phyloP scores from a whole-genome alignment of 2,888 invertebrate genomes.

The Ischnura elegans region DNA sequence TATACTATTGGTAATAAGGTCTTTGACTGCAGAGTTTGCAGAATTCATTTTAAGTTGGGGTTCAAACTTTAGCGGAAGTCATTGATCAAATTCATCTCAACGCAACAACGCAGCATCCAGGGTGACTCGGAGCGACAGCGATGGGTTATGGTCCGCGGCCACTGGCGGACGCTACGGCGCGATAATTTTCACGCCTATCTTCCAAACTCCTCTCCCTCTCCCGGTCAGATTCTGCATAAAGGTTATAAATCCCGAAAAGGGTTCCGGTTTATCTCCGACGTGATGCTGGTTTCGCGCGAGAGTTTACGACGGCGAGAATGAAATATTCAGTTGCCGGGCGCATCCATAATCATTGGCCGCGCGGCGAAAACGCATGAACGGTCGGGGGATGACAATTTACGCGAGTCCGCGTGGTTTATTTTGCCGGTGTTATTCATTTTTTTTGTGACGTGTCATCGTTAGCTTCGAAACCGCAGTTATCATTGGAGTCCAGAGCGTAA shows the following conservation, averaged over 20 bases:
- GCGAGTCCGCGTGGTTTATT: neutral
- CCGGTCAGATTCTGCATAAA: neutral
- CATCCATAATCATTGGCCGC: neutral
- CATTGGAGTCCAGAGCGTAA: neutral
- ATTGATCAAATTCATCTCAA: neutral
- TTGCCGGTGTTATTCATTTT: neutral
- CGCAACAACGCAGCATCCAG: neutral
- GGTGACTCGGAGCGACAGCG: neutral
- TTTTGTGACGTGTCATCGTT: neutral
- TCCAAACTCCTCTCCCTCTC: neutral
- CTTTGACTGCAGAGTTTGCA: too few species aligned
- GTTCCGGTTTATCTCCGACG: neutral
- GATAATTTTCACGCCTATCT: neutral
- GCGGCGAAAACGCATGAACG: neutral
- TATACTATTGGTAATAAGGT: too few species aligned
- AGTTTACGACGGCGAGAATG: neutral
- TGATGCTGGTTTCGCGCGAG: neutral
- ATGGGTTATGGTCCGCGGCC: neutral
- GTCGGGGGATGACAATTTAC: neutral
- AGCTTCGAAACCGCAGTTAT: neutral
- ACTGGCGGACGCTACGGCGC: neutral
- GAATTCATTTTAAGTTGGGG: too few species aligned
- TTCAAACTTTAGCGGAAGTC: too few species aligned
- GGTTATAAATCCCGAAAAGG: neutral
- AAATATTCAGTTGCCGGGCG: slow-evolving; percentile 9